Base-by-base conservation (phyloP, 2,113 vertebrate genomes). In the Onychostoma macrolepis region DNA sequence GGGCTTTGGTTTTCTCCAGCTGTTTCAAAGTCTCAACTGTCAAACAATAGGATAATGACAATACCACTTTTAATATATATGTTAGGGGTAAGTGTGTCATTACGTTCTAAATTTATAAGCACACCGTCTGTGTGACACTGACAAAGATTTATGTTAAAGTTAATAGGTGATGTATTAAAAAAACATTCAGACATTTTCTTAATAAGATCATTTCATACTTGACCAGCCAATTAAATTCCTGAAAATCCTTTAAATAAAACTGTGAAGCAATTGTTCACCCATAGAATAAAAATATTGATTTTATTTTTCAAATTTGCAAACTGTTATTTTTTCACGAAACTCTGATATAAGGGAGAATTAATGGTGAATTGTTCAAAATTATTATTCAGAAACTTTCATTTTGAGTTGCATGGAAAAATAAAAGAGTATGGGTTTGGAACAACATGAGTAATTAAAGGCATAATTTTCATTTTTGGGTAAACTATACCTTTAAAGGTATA, bases 1-100 rank as follows among this genome's bases (percentile, higher is more conserved):
- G 50, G 50, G 50, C 69, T 87, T 82, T 81, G 50, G 41, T 45
- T 82, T 78, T 28, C 7, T 43, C n/a, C 80, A 11, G 12, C 67
- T 33, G 28, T 50, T 13, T 72, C 15, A 80, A 74, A 19, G 36
- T 58, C 45, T 45, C 15, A 41, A 41, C 53, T 80, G 9, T 33
- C 63, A 80, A 80, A 50, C 84, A 69, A 36, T 56, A 48, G 67
- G n/a, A 50, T 81, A 79, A 41, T 17, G 48, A 2, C 2, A 33
- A 56, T 24, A 79, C 26, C 19, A 10, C 15, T 28, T 48, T 76
- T 26, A 75, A 45, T 17, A 26, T 24, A 45, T 45, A 45, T 26
- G 41, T 3, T 13, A 75, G 41, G 36, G 72, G 12, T 72, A 21
- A 24, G 69, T 72, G 21, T 38, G 67, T 71, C 67, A 21, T 4